Conservation (phyloP, 1,140 invertebrate genomes). For the Scaptomyza graminum region DNA sequence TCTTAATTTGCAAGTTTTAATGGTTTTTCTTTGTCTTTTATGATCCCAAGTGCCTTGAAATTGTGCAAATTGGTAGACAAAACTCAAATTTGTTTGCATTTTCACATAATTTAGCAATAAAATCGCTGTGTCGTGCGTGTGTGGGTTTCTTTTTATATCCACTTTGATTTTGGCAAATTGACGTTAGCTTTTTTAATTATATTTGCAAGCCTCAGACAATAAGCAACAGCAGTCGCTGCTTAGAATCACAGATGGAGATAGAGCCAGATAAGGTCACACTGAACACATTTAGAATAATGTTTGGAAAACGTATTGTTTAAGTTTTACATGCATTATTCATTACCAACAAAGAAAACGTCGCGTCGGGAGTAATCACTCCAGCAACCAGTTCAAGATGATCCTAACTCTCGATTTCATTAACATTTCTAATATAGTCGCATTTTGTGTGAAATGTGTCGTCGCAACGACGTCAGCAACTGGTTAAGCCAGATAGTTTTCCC, state of each 20-base stretch:
- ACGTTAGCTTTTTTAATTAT: constrained; percentile 38
- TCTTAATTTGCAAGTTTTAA: constrained; percentile 32
- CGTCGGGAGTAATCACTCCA: neutral
- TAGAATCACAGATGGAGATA: constrained; percentile 14
- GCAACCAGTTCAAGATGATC: constrained; percentile 22
- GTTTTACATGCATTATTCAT: constrained; percentile 13
- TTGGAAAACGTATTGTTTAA: constrained; percentile 6
- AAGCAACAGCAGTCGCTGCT: neutral
- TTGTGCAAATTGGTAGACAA: constrained; percentile 60
- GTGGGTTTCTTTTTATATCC: too few relatives aligned
- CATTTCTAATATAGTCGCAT: constrained; percentile 55
- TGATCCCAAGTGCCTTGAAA: constrained; percentile 55
- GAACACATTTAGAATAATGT: constrained; percentile 58
- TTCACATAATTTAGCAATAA: constrained; percentile 59
- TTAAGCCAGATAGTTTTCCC: constrained; percentile 49
- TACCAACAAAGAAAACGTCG: constrained; percentile 26
- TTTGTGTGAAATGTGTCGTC: constrained; percentile 53
- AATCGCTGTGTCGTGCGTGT: constrained; percentile 38
- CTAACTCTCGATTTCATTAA: constrained; percentile 74
- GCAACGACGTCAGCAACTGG: constrained; percentile 68
- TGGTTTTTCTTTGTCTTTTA: constrained; percentile 34
- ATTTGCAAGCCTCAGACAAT: constrained; percentile 17
- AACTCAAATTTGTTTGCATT: constrained; percentile 12
- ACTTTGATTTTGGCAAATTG: constrained; percentile 32
- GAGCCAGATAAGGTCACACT: constrained; percentile 26